Percentiles rank a stretch among this genome's conserved stretches.
These are phyloP conservation scores for Autographa gamma DNA, from an alignment of 2,888 invertebrate species.

Conservation along the genomic window DNA sequence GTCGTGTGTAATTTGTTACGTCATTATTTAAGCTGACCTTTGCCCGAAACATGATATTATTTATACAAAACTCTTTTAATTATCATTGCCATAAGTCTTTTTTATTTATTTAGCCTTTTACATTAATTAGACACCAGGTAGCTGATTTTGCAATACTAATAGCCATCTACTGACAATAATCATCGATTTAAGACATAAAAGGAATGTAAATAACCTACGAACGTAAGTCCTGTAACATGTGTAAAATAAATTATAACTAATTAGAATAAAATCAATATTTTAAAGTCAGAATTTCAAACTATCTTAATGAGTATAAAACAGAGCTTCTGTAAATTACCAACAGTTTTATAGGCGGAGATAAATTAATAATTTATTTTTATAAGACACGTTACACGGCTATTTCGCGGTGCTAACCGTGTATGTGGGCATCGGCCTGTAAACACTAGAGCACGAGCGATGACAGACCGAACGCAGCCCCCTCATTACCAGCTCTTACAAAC, in stretches of 20 bases:
- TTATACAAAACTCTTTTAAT: background rate
- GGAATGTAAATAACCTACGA: background rate
- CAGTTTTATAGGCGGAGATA: conserved; percentile 65
- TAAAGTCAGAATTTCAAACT: conserved; percentile 23
- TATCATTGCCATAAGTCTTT: conserved; percentile 1
- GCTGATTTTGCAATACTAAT: background rate
- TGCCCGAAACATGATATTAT: background rate
- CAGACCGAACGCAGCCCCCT: conserved; percentile 81
- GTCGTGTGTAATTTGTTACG: conserved; percentile 1
- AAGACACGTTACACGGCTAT: conserved; percentile 69
- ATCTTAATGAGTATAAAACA: conserved; percentile 55
- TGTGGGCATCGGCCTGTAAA: conserved; percentile 75
- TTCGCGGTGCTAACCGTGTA: conserved; percentile 73
- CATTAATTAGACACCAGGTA: background rate
- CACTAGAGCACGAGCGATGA: conserved; percentile 78
- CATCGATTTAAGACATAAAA: background rate
- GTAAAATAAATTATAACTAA: conserved; percentile 3
- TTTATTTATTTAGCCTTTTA: conserved; percentile 1
- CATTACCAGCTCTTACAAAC: conserved; percentile 82
- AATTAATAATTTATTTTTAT: conserved; percentile 70
- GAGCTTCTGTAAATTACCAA: conserved; percentile 58
- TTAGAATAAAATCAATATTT: conserved; percentile 29
- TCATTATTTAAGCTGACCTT: conserved; percentile 4
- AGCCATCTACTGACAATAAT: background rate
- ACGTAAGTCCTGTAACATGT: background rate